Evolutionary conservation across 1,140 invertebrate species (phyloP), one percentile per base, ranked within the genome.

Genomic region (Cotesia chilonis): DNA sequence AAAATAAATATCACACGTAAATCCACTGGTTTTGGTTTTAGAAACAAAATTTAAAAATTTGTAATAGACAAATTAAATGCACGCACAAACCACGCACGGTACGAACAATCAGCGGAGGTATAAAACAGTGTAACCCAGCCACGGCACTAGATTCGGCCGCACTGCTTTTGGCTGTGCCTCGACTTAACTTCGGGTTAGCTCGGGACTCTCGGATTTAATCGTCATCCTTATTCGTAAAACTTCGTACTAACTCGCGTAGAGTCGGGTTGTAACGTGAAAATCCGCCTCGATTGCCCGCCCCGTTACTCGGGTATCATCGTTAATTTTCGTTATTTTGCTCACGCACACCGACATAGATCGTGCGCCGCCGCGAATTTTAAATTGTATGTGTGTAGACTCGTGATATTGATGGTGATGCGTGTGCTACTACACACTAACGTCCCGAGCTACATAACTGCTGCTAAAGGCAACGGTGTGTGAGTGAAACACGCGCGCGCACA

Each of bases 141-240:
- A 71, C 77, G 77, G 59, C 75, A 76, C 73, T 70, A 75, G 73
- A 74, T 71, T 75, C 75, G 66, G 72, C 72, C 75, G 72, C 75
- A 75, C 74, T 71, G 54, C 55, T 41, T 72, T 77, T 65, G 72
- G 65, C 70, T 57, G 71, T 74, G 63, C 36, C 70, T 61, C 63
- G 54, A 68, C 68, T 74, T 67, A 47, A 61, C 60, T 73, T 76
- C 51, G 71, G 72, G 36, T 51, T 68, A 38, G 28, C 67, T 66
- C 72, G 70, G 72, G 70, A 1, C 64, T 7, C 47, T 65, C 68
- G 68, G 72, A 55, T 60, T 7, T 59, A 69, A 61, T 77, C 70
- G 65, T 14, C 17, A 37, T 6, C 4, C 55, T 17, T 5, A 9
- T 59, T 59, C 57, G 57, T 59, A 9, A 4, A 59, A 59, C 14